Evolutionary conservation across 2,797 vertebrate genomes (phyloP), one percentile per base, ranked within the genome.

Genomic region (Cygnus olor): DNA sequence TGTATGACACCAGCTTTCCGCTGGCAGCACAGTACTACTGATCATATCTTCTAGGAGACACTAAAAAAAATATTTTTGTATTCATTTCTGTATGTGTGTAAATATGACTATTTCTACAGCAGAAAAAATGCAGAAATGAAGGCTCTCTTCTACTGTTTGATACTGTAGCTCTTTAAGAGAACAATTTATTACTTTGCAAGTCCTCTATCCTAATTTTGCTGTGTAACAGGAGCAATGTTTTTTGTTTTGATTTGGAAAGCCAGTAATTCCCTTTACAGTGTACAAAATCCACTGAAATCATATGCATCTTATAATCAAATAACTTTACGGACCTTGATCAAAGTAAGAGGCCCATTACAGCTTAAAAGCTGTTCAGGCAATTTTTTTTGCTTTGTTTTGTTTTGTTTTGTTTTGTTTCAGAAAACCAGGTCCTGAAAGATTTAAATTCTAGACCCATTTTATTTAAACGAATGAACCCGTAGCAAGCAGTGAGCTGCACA

Each of bases 221-320:
- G 27, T 61, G n/a, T 57, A 93, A 85, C 2, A 4, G 64, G 21
- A 82, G 78, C 40, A 56, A 34, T 42, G 25, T 3, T 4, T 81
- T 93, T 91, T 73, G 18, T 66, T 87, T 92, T 90, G 66, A 85
- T 88, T 92, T 84, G 78, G 49, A 57, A 95, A 80, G 51, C 6
- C 42, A n/a, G 36, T 44, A 54, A 85, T 73, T 66, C 30, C 47
- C 42, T 90, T 78, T 56, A 53, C 45, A 85, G 38, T 17, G 11
- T 32, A 85, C 14, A 80, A 92, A 95, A 95, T 82, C 30, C 44
- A 57, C 30, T 53, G 57, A 58, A 96, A 89, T 60, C 11, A 64
- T 88, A 56, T 53, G 25, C n/a, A 80, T 86, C 60, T 79, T 92
- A 65, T 34, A 92, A 87, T 77, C 38, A 71, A 7, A 34, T 30